Base-by-base conservation (phyloP, 2,888 invertebrate genomes). In the Alcis repandata region DNA sequence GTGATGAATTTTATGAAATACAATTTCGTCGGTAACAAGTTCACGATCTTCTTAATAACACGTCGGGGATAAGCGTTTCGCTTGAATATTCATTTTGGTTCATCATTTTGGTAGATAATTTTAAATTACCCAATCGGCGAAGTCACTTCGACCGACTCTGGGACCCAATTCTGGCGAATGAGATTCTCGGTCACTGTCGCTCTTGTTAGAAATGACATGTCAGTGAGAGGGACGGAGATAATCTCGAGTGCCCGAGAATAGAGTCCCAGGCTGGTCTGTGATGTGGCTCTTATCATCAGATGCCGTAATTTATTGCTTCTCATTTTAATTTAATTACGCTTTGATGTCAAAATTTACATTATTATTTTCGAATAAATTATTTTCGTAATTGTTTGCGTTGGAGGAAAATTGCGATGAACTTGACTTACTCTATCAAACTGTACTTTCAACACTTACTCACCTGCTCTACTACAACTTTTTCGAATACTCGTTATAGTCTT, bases 1-100 rank as follows among this genome's bases (percentile, higher is more conserved):
- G 90, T 92, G 85, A 91, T 91, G 87, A 90, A 77, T 88, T 89
- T 91, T 91, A 92, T 92, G 85, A 92, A 93, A 93, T 91, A 92
- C 88, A 92, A 92, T 92, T 91, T 91, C 80, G 85, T 83, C 76
- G 73, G 86, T 92, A 92, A 93, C 92, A 89, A 91, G 88, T 87
- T 88, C 90, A 89, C 92, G 91, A 92, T 87, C 90, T 82, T 86
- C 88, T 90, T 92, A 92, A 92, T 92, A 92, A 90, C 88, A 91
- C 84, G 86, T 79, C 82, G 78, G 82, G 77, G 86, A 82, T 90
- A 91, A 92, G 86, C 87, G 90, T 88, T 91, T 91, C 88, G 84
- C 85, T 87, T 92, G 91, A 92, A 92, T 92, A 92, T 93, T 92
- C 91, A 92, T 93, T 90, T 90, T 78, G 80, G 86, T 83, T 90